phyloP scores from a whole-genome alignment of 2,797 vertebrate species.

The Natrix natrix region DNA sequence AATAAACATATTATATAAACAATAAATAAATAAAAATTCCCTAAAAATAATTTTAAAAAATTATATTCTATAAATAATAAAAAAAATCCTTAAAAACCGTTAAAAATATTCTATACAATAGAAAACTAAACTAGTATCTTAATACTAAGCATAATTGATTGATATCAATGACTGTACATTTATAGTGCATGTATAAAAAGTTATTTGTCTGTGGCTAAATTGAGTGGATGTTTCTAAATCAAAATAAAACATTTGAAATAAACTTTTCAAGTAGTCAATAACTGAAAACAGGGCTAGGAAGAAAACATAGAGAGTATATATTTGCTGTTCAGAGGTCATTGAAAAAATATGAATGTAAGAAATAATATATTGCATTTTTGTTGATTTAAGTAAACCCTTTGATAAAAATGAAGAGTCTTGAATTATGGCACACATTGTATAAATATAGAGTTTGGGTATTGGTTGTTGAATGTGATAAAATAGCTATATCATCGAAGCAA shows the following conservation, averaged over 20 bases:
- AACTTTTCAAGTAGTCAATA: background rate
- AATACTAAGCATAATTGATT: background rate
- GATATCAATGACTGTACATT: background rate
- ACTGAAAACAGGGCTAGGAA: background rate
- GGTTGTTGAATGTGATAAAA: background rate
- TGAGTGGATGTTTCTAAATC: background rate
- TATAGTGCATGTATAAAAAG: background rate
- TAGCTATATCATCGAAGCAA: background rate
- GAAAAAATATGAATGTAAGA: background rate
- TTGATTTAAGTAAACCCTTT: background rate
- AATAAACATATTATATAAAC: no score
- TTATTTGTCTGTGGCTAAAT: background rate
- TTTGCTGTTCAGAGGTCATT: background rate
- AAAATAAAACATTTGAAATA: background rate
- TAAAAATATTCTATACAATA: background rate
- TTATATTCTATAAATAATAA: no score
- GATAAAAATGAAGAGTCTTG: background rate
- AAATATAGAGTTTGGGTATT: background rate
- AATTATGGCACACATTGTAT: background rate
- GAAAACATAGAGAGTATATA: background rate
- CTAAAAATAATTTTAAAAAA: no score
- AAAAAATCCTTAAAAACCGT: no score
- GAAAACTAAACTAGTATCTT: background rate
- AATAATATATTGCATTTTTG: background rate
- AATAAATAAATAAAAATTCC: no score